Percentiles rank a stretch among this genome's conserved stretches.
Evolutionary conservation across 2,888 invertebrate genomes (phyloP).

Genomic region (Amphipoea lucens): DNA sequence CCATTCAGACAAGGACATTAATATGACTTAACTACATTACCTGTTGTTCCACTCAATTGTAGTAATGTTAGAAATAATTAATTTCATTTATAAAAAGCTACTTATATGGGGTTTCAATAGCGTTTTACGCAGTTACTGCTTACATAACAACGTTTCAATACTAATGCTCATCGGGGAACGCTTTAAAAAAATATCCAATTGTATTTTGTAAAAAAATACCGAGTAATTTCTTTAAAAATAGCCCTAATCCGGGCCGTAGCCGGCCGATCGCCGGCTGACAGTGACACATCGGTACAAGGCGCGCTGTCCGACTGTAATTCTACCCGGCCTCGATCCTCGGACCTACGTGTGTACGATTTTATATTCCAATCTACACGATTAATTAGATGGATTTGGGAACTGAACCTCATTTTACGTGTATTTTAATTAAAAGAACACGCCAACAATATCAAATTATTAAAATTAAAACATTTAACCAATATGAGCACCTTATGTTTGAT

Average conservation of each 20-base stretch:
- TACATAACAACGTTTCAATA: not conserved
- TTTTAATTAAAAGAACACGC: conserved; percentile 54
- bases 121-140: not conserved
- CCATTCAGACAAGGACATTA: conserved; percentile 74
- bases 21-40: conserved; percentile 75
- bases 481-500: conserved; percentile 32
- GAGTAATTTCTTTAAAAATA: conserved; percentile 86
- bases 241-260: conserved; percentile 84
- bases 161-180: not conserved
- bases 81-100: conserved; percentile 15
- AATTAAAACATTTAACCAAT: conserved; percentile 46
- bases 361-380: conserved; percentile 81
- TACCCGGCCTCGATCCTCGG: conserved; percentile 79
- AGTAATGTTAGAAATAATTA: conserved; percentile 36
- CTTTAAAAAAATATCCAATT: conserved; percentile 33
- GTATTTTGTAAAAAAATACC: conserved; percentile 68
- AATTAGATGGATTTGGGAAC: conserved; percentile 74
- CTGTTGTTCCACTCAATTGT: conserved; percentile 60
- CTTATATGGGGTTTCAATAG: not conserved
- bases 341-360: conserved; percentile 78
- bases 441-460: conserved; percentile 52
- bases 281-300: conserved; percentile 90
- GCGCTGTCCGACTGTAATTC: conserved; percentile 88
- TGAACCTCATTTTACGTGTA: conserved; percentile 52
- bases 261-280: conserved; percentile 86